These are phyloP conservation scores for Falcaria lacertinaria DNA, from an alignment of 2,888 invertebrate genomes.

Conservation along the genomic window DNA sequence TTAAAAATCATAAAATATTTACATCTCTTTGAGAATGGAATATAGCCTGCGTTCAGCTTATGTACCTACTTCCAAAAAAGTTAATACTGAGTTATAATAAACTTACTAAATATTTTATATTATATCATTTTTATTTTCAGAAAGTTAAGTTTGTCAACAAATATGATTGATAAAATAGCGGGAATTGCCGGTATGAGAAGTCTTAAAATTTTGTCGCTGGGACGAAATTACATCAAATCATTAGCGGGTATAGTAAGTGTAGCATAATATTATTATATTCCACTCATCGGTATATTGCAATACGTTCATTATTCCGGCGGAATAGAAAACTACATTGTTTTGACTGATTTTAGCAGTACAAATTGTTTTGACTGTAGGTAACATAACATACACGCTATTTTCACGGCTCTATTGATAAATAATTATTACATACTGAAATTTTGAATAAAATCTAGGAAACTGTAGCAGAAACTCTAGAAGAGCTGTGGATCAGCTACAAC, in stretches of 20 bases:
- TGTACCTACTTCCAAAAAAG: too few relatives aligned
- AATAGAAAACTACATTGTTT: too few relatives aligned
- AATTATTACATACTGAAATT: not conserved
- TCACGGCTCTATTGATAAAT: too few relatives aligned
- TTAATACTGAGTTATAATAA: too few relatives aligned
- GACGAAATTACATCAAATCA: constrained; percentile 92
- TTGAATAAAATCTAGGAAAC: constrained; percentile 83
- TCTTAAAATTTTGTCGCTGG: constrained; percentile 89
- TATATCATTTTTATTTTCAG: constrained; percentile 65
- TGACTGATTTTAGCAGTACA: too few relatives aligned
- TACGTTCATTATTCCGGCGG: too few relatives aligned
- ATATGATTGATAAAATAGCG: constrained; percentile 95
- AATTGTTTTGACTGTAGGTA: too few relatives aligned
- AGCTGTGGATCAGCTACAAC: constrained; percentile 97
- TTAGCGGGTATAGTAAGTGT: constrained; percentile 87
- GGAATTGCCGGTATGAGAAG: constrained; percentile 91
- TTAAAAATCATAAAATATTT: too few relatives aligned
- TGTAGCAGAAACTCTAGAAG: constrained; percentile 91
- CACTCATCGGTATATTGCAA: not conserved
- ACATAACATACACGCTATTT: too few relatives aligned
- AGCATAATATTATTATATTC: not conserved
- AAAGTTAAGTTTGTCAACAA: constrained; percentile 93
- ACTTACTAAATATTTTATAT: too few relatives aligned
- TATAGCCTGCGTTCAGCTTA: too few relatives aligned
- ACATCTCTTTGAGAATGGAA: too few relatives aligned